A percentile compares a stretch with the other conserved stretches of the same genome.
Conservation (phyloP, 1,140 invertebrate genomes). For the Hestina assimilis region DNA sequence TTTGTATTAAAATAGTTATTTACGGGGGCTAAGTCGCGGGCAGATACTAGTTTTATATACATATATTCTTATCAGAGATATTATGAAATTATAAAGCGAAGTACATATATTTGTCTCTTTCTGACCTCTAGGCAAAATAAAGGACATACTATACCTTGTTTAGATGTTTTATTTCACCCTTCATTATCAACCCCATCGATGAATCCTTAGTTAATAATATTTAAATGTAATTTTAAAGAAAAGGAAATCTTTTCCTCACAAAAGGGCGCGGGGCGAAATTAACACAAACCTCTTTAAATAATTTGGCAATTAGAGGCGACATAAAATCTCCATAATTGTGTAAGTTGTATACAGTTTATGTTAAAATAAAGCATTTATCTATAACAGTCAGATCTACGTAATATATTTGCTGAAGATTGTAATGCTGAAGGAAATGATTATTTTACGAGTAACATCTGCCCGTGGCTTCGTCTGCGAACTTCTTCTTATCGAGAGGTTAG, state of each 20-base stretch:
- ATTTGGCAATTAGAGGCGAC: constrained; percentile 75
- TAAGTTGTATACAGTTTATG: constrained; percentile 72
- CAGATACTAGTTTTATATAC: background rate
- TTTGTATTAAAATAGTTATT: background rate
- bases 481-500: too few relatives aligned
- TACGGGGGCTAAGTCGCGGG: background rate
- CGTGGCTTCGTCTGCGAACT: too few relatives aligned
- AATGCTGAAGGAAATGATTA: background rate
- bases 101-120: too few relatives aligned
- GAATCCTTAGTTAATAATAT: constrained; percentile 61
- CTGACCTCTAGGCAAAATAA: too few relatives aligned
- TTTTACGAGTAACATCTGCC: background rate
- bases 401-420: constrained; percentile 8
- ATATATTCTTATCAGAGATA: too few relatives aligned
- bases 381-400: constrained; percentile 24
- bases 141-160: background rate
- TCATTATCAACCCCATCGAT: constrained; percentile 56
- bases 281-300: constrained; percentile 75
- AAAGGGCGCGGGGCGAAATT: constrained; percentile 50
- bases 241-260: constrained; percentile 53
- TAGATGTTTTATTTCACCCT: background rate
- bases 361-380: constrained; percentile 66
- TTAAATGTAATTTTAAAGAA: constrained; percentile 69
- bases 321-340: constrained; percentile 77
- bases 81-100: too few relatives aligned